Evolutionary conservation across 2,888 invertebrate species (phyloP).

Genomic region (Xestia c-nigrum): DNA sequence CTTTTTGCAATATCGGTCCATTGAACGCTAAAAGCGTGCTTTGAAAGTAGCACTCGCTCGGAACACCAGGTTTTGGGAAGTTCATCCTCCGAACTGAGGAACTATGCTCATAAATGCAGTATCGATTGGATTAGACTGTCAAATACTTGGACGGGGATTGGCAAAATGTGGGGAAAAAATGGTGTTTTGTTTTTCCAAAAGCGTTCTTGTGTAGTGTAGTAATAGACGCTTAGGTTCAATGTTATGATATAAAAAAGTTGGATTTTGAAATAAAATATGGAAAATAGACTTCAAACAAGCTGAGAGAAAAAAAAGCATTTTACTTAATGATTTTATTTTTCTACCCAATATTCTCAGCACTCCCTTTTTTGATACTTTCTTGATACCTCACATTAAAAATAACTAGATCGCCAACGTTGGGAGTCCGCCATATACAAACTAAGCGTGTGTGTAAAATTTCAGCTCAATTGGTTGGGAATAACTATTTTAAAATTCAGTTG

Average conservation of each 20-base stretch:
- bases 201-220: background rate
- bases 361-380: too few species aligned
- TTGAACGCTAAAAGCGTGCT: constrained; percentile 20
- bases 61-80: constrained; percentile 41
- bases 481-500: too few species aligned
- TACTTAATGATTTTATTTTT: too few species aligned
- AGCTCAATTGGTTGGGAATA: too few species aligned
- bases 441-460: too few species aligned
- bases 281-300: too few species aligned
- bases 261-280: too few species aligned
- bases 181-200: background rate
- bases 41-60: constrained; percentile 19
- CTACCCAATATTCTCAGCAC: too few species aligned
- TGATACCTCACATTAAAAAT: too few species aligned
- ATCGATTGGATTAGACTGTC: constrained; percentile 21
- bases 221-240: background rate
- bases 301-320: too few species aligned
- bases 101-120: constrained; percentile 41
- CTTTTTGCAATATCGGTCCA: constrained; percentile 37
- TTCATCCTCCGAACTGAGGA: constrained; percentile 24
- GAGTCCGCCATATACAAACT: too few species aligned
- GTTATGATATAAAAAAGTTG: background rate
- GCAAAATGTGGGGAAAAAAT: background rate
- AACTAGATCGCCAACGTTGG: too few species aligned
- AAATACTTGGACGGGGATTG: background rate